These are phyloP conservation scores for Ceyx melanurus DNA, from an alignment of 2,113 vertebrate species.

Conservation along the genomic window DNA sequence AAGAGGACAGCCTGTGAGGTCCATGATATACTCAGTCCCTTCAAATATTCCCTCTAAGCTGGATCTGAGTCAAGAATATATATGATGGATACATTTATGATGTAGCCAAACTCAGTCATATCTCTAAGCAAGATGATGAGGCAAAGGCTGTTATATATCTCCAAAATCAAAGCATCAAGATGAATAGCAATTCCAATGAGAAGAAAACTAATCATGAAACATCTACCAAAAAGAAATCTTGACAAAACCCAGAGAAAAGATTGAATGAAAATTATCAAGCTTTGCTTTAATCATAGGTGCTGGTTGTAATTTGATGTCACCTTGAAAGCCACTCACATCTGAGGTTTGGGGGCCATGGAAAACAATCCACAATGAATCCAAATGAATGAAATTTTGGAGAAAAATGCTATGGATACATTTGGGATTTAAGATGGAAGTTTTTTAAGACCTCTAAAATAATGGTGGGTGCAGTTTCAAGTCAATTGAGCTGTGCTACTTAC, in stretches of 20 bases:
- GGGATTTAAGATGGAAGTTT: neutral
- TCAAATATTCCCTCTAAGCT: neutral
- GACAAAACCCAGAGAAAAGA: neutral
- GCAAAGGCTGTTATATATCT: accelerated
- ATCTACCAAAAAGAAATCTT: neutral
- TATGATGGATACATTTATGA: neutral
- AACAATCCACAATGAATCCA: neutral
- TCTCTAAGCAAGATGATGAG: neutral
- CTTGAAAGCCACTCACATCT: neutral
- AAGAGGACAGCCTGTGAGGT: neutral
- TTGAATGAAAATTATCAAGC: neutral
- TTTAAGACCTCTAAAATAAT: neutral
- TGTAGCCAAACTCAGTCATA: neutral
- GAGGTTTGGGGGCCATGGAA: neutral
- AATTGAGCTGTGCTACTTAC: neutral
- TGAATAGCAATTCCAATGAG: neutral
- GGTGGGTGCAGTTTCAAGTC: neutral
- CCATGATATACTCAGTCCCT: neutral
- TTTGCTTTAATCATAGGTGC: neutral
- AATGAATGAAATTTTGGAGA: neutral
- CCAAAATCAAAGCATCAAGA: neutral
- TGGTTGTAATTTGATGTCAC: neutral
- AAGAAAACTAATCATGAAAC: neutral
- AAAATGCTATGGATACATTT: neutral
- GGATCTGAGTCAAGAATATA: neutral